Conservation (phyloP, 2,797 vertebrate genomes). For the Enteromius argenteus region DNA sequence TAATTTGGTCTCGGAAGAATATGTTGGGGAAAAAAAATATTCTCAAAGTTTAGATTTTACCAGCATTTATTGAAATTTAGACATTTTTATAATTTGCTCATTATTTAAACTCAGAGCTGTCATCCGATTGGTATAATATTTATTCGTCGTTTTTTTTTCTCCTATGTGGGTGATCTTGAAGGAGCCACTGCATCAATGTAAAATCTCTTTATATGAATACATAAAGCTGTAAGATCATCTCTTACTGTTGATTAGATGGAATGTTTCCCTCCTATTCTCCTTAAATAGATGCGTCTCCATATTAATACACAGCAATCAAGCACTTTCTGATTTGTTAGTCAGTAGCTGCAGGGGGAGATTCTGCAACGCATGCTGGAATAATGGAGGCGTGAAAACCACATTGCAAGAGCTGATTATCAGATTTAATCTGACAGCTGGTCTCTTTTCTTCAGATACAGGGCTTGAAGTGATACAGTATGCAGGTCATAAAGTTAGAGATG, state of each 20-base stretch:
- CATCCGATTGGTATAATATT: neutral
- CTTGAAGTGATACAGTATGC: conserved; percentile 61
- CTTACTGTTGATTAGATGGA: conserved; percentile 68
- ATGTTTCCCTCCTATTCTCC: conserved; percentile 51
- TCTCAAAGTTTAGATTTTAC: neutral
- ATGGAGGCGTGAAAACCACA: conserved; percentile 63
- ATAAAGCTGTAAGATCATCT: conserved; percentile 25
- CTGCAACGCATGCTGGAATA: conserved; percentile 60
- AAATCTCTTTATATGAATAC: neutral
- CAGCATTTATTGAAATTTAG: neutral
- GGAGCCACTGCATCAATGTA: neutral
- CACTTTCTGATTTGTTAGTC: conserved; percentile 64
- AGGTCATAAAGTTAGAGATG: conserved; percentile 68
- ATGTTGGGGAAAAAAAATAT: neutral
- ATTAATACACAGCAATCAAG: conserved; percentile 64
- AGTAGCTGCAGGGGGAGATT: conserved; percentile 61
- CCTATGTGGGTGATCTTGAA: neutral
- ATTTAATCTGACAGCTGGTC: conserved; percentile 66
- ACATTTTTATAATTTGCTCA: neutral
- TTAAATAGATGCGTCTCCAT: conserved; percentile 49
- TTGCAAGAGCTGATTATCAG: conserved; percentile 60
- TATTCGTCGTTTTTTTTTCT: neutral
- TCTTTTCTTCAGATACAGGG: conserved; percentile 56
- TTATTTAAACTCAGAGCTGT: neutral
- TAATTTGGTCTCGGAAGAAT: neutral